Base-by-base conservation (phyloP, 2,797 vertebrate genomes). In the Chloroceryle inda region DNA sequence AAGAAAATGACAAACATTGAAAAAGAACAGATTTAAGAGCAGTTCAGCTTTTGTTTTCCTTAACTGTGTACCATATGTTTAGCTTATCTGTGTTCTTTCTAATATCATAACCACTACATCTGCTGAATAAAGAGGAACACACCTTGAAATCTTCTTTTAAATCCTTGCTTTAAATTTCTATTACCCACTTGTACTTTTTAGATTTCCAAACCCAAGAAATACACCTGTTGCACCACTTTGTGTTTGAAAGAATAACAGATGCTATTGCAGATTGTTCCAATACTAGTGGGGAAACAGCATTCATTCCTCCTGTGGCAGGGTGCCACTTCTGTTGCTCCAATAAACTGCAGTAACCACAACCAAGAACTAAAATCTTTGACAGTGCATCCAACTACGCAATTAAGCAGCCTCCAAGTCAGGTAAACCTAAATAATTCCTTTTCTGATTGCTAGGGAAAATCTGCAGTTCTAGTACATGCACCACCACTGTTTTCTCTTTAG, bases 1-100 rank as follows among this genome's bases (percentile, higher is more conserved):
- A 98, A 86, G 68, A 93, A 95, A 97, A 96, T 29, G 42, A 97
- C 73, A 96, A 91, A 96, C n/a, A 66, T 20, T 40, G 69, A 69
- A 88, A 91, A 90, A 92, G 62, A 96, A 84, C 89, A 93, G 77
- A 95, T 92, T 94, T 94, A 92, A 93, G 88, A 89, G 82, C 89
- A 89, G 91, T 85, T 89, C 63, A 79, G 66, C 52, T 75, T 86
- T 94, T 92, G 67, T 79, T 81, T 66, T 63, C 79, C 47, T 66
- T 69, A 79, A 81, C 52, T 53, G 40, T 21, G 26, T 66, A 37
- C 88, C 89, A 69, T 84, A 86, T 79, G 85, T 67, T 93, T 76
- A 92, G 49, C 55, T 94, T 86, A 49, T 67, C 64, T 88, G 68
- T 63, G n/a, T 66, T 22, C 61, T 81, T 94, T 89, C 55, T 56